Evolutionary conservation across 1,140 invertebrate species (phyloP).

Genomic region (Arion vulgaris): DNA sequence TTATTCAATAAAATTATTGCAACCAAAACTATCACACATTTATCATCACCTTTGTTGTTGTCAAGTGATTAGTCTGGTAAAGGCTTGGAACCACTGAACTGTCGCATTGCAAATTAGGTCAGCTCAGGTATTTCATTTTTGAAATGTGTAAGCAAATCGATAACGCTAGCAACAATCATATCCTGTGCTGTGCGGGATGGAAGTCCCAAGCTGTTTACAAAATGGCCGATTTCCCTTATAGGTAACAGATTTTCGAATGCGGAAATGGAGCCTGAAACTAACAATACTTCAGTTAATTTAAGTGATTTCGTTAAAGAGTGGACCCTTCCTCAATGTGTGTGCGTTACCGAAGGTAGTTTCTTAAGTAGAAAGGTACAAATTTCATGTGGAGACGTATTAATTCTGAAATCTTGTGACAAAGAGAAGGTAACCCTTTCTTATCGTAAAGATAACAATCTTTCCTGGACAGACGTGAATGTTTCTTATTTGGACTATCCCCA

Average conservation of each 20-base stretch:
- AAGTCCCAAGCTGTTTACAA: conserved; percentile 4
- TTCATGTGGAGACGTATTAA: conserved; percentile 42
- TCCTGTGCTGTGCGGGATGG: not conserved
- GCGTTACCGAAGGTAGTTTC: conserved; percentile 39
- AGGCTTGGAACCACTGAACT: too few relatives aligned
- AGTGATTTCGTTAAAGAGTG: conserved; percentile 35
- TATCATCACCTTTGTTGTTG: too few relatives aligned
- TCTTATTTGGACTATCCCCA: conserved; percentile 34
- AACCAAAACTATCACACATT: too few relatives aligned
- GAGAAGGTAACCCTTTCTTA: conserved; percentile 29
- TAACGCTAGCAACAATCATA: not conserved
- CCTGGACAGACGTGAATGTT: conserved; percentile 14
- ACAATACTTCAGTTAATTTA: not conserved
- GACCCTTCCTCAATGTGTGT: conserved; percentile 40
- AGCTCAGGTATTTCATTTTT: not conserved
- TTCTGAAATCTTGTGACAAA: conserved; percentile 31
- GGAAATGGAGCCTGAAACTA: not conserved
- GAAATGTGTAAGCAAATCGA: not conserved
- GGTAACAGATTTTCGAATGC: not conserved
- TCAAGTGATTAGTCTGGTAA: too few relatives aligned
- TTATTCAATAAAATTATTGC: too few relatives aligned
- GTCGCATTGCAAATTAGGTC: not conserved
- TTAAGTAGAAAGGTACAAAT: conserved; percentile 31
- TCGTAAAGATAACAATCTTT: not conserved
- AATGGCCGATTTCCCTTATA: not conserved